Base-by-base conservation (phyloP, 2,888 invertebrate species). In the Macrophya annulata region DNA sequence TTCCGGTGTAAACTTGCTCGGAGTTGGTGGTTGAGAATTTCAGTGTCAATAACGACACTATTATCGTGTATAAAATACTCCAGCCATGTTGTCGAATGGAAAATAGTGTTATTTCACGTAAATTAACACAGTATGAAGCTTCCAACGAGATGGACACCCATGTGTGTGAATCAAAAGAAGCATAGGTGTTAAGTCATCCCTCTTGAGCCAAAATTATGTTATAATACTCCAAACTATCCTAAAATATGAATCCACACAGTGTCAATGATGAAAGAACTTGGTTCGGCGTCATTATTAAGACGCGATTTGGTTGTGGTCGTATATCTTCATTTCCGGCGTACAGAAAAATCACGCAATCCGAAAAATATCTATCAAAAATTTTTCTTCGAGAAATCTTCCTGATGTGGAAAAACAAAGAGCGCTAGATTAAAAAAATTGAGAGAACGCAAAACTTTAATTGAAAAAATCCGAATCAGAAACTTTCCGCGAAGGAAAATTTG, bases 11-110 rank as follows among this genome's bases (percentile, higher is more conserved):
- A n/a, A n/a, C n/a, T n/a, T n/a, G n/a, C n/a, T n/a, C n/a, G n/a
- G n/a, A n/a, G n/a, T n/a, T n/a, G n/a, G n/a, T n/a, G n/a, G n/a
- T n/a, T n/a, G n/a, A n/a, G n/a, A n/a, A n/a, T n/a, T n/a, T n/a
- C n/a, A n/a, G n/a, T n/a, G n/a, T n/a, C n/a, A 71, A 71, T 71
- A 37, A 71, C n/a, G 10, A 71, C 37, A 71, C 71, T 71, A 25
- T 15, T 17, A 10, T 71, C 31, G 71, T 71, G 71, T 71, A 15
- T 40, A 8, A 71, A 71, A 71, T 71, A 71, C 71, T 4, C 37
- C 71, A 37, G 71, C 71, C 6, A 71, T 17, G 37, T 71, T 71
- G 71, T 71, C 5, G 12, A 71, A 71, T 62, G 5, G 37, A 71
- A 71, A 71, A 17, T 37, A 17, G 71, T 37, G 31, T 71, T 17